Evolutionary conservation across 2,113 vertebrate genomes (phyloP).

Genomic region (Perca schrenkii): DNA sequence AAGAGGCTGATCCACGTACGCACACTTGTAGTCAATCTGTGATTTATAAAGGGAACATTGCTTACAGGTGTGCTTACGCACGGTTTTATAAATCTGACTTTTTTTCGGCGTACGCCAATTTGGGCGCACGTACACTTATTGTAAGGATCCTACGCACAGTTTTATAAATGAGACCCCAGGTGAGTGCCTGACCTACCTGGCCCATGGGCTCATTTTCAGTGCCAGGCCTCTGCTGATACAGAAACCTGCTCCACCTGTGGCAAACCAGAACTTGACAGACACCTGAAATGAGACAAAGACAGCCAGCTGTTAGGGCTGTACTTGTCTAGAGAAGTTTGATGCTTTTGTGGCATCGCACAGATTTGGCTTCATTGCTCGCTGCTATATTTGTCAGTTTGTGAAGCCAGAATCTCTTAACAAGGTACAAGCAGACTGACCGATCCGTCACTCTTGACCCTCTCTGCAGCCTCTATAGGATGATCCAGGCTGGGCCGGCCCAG

Average conservation of each 20-base stretch:
- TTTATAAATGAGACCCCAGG: too few species aligned
- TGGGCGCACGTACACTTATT: too few species aligned
- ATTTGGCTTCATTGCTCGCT: background rate
- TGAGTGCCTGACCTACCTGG: conserved; percentile 85
- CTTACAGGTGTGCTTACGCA: too few species aligned
- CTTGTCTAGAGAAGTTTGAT: background rate
- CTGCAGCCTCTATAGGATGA: conserved; percentile 95
- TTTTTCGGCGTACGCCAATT: too few species aligned
- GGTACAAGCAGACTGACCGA: conserved; percentile 83
- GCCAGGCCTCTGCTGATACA: conserved; percentile 97
- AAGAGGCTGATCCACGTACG: too few species aligned
- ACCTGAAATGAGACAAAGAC: conserved; percentile 75
- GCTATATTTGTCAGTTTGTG: background rate
- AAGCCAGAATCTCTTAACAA: background rate
- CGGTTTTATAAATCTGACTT: too few species aligned
- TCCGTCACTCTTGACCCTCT: conserved; percentile 91
- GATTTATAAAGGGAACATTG: too few species aligned
- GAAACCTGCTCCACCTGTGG: conserved; percentile 97
- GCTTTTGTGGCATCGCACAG: background rate
- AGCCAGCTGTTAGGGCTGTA: background rate
- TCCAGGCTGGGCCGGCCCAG: conserved; percentile 95
- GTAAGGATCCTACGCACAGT: too few species aligned
- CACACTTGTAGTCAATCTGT: too few species aligned
- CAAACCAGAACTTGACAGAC: conserved; percentile 97
- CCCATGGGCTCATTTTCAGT: conserved; percentile 99